A percentile compares a stretch with the other conserved stretches of the same genome.
phyloP scores from a whole-genome alignment of 2,888 invertebrate genomes.

The Corythucha ciliata region DNA sequence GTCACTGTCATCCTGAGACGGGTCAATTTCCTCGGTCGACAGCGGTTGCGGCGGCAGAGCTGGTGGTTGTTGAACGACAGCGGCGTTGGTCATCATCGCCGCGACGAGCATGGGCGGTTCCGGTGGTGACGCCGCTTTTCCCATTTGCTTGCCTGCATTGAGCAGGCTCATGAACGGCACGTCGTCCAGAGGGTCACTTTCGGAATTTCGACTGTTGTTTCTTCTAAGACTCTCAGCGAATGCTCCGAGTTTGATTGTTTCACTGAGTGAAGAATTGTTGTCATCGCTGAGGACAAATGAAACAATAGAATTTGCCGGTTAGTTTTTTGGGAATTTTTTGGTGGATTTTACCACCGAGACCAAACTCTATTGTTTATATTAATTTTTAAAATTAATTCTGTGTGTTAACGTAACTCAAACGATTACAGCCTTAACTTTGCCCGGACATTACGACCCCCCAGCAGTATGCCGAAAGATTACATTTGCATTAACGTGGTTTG shows the following conservation, averaged over 20 bases:
- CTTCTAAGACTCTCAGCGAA: constrained; percentile 51
- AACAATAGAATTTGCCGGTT: neutral
- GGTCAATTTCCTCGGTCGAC: constrained; percentile 12
- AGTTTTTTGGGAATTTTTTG: too few relatives aligned
- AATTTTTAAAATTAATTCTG: too few relatives aligned
- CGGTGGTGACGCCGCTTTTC: constrained; percentile 31
- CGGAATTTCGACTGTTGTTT: constrained; percentile 1
- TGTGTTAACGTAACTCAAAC: too few relatives aligned
- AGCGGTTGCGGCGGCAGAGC: constrained; percentile 8
- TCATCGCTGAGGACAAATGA: constrained; percentile 48
- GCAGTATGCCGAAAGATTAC: too few relatives aligned
- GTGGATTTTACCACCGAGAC: too few relatives aligned
- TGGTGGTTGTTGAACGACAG: neutral
- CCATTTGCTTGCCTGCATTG: constrained; percentile 40
- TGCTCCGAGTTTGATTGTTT: constrained; percentile 66
- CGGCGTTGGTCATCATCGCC: constrained; percentile 21
- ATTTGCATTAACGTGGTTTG: too few relatives aligned
- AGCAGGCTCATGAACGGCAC: constrained; percentile 57
- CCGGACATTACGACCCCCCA: too few relatives aligned
- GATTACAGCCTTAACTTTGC: too few relatives aligned
- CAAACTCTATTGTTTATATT: too few relatives aligned
- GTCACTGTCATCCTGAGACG: constrained; percentile 40
- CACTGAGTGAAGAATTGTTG: constrained; percentile 57
- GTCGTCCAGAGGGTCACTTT: constrained; percentile 38
- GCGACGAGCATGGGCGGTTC: constrained; percentile 28